Conservation (phyloP, 2,797 vertebrate species). For the Acanthurus tractus region DNA sequence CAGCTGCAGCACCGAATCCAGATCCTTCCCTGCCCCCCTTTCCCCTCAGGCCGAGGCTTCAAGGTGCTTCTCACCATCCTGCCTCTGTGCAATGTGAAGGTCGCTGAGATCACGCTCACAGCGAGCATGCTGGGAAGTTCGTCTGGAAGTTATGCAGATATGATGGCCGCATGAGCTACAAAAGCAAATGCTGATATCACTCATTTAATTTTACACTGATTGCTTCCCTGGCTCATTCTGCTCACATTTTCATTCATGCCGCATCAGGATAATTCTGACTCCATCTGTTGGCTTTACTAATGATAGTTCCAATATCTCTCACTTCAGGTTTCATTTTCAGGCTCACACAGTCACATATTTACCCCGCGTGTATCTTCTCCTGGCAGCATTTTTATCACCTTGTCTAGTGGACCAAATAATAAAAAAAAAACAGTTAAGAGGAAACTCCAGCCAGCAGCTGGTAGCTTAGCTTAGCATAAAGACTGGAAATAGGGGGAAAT, state of each 20-base stretch:
- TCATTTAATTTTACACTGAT: slow-evolving; percentile 22
- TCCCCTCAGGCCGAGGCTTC: slow-evolving; percentile 13
- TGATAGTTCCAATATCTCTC: slow-evolving; percentile 35
- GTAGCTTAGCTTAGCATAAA: no score
- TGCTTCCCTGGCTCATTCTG: slow-evolving; percentile 30
- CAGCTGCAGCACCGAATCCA: not conserved
- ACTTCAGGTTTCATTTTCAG: slow-evolving; percentile 48
- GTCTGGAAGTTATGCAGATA: slow-evolving; percentile 9
- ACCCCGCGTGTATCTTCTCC: not conserved
- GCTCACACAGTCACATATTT: slow-evolving; percentile 16
- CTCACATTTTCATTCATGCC: slow-evolving; percentile 25
- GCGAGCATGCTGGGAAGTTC: slow-evolving; percentile 16
- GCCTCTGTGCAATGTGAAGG: slow-evolving; percentile 35
- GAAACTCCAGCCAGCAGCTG: not conserved
- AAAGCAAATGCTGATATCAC: slow-evolving; percentile 10
- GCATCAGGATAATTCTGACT: slow-evolving; percentile 28
- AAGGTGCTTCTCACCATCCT: slow-evolving; percentile 24
- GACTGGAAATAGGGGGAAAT: no score
- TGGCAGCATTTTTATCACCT: not conserved
- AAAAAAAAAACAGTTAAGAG: slow-evolving; percentile 17
- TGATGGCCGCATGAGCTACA: not conserved
- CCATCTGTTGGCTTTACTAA: slow-evolving; percentile 57
- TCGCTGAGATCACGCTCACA: slow-evolving; percentile 26
- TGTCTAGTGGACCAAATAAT: not conserved
- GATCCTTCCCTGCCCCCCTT: not conserved